These are phyloP conservation scores for Amblyraja radiata DNA, from an alignment of 2,797 vertebrate species.

Conservation along the genomic window DNA sequence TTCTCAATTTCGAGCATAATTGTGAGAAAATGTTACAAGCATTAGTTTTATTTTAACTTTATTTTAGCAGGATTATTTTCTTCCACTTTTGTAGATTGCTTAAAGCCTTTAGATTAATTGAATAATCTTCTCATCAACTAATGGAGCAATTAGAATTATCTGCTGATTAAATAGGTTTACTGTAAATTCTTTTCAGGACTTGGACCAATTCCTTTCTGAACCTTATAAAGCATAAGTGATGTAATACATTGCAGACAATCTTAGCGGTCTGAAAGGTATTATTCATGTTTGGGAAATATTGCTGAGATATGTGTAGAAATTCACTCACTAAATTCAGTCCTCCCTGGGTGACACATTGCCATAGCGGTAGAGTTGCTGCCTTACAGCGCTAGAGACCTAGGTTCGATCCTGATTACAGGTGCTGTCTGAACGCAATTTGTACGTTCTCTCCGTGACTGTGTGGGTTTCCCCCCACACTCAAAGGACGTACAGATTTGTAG, in stretches of 20 bases:
- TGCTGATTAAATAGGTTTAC: not conserved
- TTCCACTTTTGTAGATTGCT: not conserved
- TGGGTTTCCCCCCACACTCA: too few relatives aligned
- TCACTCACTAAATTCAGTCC: too few relatives aligned
- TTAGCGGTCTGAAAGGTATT: not conserved
- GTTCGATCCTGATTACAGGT: too few relatives aligned
- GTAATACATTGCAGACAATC: not conserved
- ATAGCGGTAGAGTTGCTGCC: too few relatives aligned
- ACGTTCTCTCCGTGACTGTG: too few relatives aligned
- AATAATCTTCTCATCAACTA: conserved; percentile 10
- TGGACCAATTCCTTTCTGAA: too few relatives aligned
- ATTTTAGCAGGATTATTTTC: not conserved
- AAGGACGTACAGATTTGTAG: too few relatives aligned
- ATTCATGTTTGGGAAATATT: not conserved
- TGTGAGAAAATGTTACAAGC: not conserved
- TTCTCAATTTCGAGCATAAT: not conserved
- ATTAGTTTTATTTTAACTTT: not conserved
- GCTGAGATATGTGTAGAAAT: too few relatives aligned
- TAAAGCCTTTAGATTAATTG: not conserved
- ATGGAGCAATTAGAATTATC: conserved; percentile 3
- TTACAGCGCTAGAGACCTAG: too few relatives aligned
- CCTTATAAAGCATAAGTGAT: too few relatives aligned
- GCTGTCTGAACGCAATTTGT: too few relatives aligned
- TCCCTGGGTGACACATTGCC: too few relatives aligned
- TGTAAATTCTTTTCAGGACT: not conserved